phyloP scores from a whole-genome alignment of 2,888 invertebrate genomes.

The Nymphalis c-album region DNA sequence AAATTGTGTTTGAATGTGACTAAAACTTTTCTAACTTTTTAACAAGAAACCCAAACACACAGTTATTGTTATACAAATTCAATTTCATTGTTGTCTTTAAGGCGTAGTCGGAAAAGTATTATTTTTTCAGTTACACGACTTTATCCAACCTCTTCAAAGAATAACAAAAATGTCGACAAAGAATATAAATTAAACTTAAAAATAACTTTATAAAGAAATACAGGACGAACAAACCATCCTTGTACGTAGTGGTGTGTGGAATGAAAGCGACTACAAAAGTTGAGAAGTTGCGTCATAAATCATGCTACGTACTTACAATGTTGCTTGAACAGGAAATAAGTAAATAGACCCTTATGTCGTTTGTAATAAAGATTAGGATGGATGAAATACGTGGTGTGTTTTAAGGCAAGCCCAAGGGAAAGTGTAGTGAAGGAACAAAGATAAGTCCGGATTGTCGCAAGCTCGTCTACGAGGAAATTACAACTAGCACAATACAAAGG shows the following conservation, averaged over 20 bases:
- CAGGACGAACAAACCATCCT: slow-evolving; percentile 56
- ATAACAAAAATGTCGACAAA: slow-evolving; percentile 30
- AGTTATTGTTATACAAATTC: not conserved
- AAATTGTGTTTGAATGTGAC: not conserved
- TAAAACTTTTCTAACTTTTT: not conserved
- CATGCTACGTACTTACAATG: slow-evolving; percentile 51
- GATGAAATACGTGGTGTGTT: slow-evolving; percentile 44
- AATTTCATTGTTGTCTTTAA: slow-evolving; percentile 1
- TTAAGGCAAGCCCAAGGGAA: slow-evolving; percentile 64
- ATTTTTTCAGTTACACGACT: slow-evolving; percentile 17
- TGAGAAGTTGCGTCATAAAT: slow-evolving; percentile 71
- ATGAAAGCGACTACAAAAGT: slow-evolving; percentile 73
- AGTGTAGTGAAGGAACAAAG: slow-evolving; percentile 77
- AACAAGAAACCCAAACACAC: not conserved
- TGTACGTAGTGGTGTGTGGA: slow-evolving; percentile 61
- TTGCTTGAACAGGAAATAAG: slow-evolving; percentile 7
- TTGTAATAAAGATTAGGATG: slow-evolving; percentile 39
- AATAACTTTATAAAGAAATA: slow-evolving; percentile 46
- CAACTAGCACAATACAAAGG: slow-evolving; percentile 66
- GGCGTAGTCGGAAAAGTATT: not conserved
- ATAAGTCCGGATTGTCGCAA: slow-evolving; percentile 75
- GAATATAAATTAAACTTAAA: slow-evolving; percentile 43
- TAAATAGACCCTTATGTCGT: slow-evolving; percentile 40
- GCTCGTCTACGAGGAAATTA: slow-evolving; percentile 71
- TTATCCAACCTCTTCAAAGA: slow-evolving; percentile 8